Percentiles rank a stretch among this genome's conserved stretches.
Evolutionary conservation across 1,140 invertebrate species (phyloP).

Genomic region (Tetragnatha versicolor): DNA sequence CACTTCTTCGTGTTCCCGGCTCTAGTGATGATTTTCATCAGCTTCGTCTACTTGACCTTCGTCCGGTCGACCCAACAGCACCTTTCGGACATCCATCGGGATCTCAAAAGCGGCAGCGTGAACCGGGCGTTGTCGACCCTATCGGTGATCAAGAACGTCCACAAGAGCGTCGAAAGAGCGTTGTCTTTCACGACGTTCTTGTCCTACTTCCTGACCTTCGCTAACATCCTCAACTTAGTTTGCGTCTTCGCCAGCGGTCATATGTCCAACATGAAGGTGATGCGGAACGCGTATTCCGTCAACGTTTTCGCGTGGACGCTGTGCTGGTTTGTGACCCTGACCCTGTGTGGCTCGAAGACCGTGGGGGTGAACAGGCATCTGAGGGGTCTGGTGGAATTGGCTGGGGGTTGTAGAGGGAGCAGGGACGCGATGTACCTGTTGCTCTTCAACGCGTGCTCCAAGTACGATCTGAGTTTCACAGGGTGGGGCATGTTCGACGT

Average conservation of each 20-base stretch:
- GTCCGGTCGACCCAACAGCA: not conserved
- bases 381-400: not conserved
- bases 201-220: not conserved
- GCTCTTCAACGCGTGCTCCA: not conserved
- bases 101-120: no score
- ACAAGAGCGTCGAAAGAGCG: not conserved
- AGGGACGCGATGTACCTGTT: constrained; percentile 2
- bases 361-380: not conserved
- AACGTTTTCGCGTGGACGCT: constrained; percentile 1
- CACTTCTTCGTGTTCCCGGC: constrained; percentile 16
- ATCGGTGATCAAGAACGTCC: not conserved
- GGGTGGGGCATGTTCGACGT: constrained; percentile 11
- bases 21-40: constrained; percentile 2
- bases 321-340: not conserved
- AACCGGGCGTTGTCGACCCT: not conserved
- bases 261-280: not conserved
- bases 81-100: not conserved
- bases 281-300: not conserved
- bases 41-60: constrained; percentile 7
- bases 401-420: not conserved
- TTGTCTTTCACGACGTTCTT: not conserved
- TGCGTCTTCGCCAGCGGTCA: not conserved
- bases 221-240: constrained; percentile 1
- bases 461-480: constrained; percentile 1
- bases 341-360: not conserved